Conservation (phyloP, 2,113 vertebrate species). For the Dipodomys merriami region DNA sequence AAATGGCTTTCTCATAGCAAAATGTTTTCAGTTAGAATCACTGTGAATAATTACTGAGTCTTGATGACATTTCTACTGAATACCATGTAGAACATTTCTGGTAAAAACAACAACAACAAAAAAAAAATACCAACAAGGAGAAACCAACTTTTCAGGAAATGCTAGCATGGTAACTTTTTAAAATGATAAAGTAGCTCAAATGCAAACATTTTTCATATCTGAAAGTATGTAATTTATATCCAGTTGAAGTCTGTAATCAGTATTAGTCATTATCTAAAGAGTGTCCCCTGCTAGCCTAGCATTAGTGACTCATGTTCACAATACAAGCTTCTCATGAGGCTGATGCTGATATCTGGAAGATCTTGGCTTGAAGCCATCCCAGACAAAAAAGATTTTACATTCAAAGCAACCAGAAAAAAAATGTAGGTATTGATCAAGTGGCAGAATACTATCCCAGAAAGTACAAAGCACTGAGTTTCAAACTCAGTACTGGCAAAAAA, state of each 20-base stretch:
- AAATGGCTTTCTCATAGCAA: not conserved
- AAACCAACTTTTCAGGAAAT: not conserved
- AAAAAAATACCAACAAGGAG: not conserved
- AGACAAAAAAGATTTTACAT: too few species aligned
- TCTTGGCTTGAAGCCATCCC: too few species aligned
- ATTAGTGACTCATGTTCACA: too few species aligned
- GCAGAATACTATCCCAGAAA: too few species aligned
- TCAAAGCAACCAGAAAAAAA: too few species aligned
- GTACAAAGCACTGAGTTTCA: too few species aligned
- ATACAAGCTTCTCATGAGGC: too few species aligned
- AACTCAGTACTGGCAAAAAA: too few species aligned
- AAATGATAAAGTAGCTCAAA: not conserved
- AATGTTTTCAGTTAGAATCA: not conserved
- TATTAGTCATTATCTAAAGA: not conserved
- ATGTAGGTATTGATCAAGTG: too few species aligned
- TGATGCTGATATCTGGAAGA: too few species aligned
- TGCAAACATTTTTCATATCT: not conserved
- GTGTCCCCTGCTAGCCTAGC: not conserved
- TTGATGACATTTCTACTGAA: not conserved
- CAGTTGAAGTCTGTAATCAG: not conserved
- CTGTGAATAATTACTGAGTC: not conserved
- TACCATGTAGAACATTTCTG: not conserved
- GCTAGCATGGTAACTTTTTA: not conserved
- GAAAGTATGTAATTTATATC: not conserved
- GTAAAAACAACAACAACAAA: not conserved